Conservation (phyloP, 2,888 invertebrate genomes). For the Hyppa rectilinea region DNA sequence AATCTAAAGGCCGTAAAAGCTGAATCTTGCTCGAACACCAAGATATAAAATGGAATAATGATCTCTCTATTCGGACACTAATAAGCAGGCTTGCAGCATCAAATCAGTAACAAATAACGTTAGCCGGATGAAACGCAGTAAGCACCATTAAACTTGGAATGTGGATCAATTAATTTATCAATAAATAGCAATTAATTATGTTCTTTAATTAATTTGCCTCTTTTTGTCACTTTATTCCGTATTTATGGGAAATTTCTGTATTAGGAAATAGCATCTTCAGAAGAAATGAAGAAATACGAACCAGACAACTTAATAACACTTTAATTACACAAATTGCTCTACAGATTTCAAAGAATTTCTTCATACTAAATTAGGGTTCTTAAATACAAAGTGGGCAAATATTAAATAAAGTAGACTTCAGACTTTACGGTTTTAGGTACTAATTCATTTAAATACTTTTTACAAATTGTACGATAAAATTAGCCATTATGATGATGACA, state of each 20-base stretch:
- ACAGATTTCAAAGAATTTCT: slow-evolving; percentile 5
- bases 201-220: slow-evolving; percentile 39
- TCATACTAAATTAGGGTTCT: neutral
- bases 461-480: slow-evolving; percentile 27
- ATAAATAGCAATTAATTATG: slow-evolving; percentile 38
- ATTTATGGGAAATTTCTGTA: slow-evolving; percentile 42
- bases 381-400: slow-evolving; percentile 1
- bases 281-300: slow-evolving; percentile 1
- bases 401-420: neutral
- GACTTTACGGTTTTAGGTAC: slow-evolving; percentile 8
- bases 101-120: slow-evolving; percentile 48
- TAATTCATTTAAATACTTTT: slow-evolving; percentile 39
- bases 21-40: neutral
- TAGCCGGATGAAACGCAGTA: slow-evolving; percentile 62
- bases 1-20: slow-evolving; percentile 14
- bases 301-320: neutral
- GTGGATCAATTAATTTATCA: slow-evolving; percentile 67
- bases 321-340: slow-evolving; percentile 6
- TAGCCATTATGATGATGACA: slow-evolving; percentile 46
- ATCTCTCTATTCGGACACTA: slow-evolving; percentile 23
- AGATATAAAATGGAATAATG: slow-evolving; percentile 22
- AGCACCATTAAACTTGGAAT: slow-evolving; percentile 66
- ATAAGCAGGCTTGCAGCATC: slow-evolving; percentile 41
- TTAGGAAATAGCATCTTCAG: slow-evolving; percentile 23
- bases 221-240: slow-evolving; percentile 52